A percentile compares a stretch with the other conserved stretches of the same genome.
These are phyloP conservation scores for Solea senegalensis DNA, from an alignment of 2,113 vertebrate genomes.

Conservation along the genomic window DNA sequence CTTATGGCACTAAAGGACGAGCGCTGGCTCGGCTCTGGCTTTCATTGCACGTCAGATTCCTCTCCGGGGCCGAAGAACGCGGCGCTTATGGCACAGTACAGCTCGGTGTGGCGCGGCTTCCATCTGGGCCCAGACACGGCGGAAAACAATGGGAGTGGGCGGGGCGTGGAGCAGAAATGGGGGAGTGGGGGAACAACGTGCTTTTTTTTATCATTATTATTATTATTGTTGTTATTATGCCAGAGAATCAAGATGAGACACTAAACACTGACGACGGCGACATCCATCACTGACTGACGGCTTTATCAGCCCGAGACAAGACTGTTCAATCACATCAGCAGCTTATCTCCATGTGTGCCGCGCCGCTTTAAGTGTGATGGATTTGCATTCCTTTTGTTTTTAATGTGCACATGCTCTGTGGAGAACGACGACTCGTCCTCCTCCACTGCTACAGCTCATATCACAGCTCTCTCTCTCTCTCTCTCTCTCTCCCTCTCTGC, in stretches of 20 bases:
- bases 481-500: constrained; percentile 12
- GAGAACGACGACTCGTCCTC: constrained; percentile 57
- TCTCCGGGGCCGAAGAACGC: constrained; percentile 41
- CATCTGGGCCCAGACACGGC: constrained; percentile 43
- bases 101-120: constrained; percentile 34
- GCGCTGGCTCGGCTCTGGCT: constrained; percentile 42
- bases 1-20: constrained; percentile 19
- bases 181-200: constrained; percentile 57
- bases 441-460: constrained; percentile 40
- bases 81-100: constrained; percentile 50
- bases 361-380: constrained; percentile 69
- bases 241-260: constrained; percentile 66
- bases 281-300: constrained; percentile 69
- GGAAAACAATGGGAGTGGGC: constrained; percentile 58
- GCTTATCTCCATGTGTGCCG: constrained; percentile 63
- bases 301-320: constrained; percentile 60
- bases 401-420: constrained; percentile 69
- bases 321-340: constrained; percentile 60
- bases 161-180: constrained; percentile 45
- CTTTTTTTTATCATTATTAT: constrained; percentile 30
- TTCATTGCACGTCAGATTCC: constrained; percentile 31
- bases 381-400: constrained; percentile 65
- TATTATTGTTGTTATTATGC: constrained; percentile 46
- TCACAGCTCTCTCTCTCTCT: constrained; percentile 53
- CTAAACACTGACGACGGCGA: constrained; percentile 61